phyloP scores from a whole-genome alignment of 35 echinoderm and acorn worm species.

The Heliocidaris tuberculata region DNA sequence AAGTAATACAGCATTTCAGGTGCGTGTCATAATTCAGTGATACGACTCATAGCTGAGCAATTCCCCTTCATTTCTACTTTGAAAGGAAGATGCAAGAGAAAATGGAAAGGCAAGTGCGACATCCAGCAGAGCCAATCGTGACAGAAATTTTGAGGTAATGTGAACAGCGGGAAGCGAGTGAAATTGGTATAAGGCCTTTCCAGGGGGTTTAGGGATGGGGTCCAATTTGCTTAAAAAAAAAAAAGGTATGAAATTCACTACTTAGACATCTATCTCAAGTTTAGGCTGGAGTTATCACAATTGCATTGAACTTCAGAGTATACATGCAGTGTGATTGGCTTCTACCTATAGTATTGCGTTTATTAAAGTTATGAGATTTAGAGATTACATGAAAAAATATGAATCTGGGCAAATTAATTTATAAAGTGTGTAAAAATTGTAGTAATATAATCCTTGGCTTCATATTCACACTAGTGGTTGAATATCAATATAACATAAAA shows the following conservation, averaged over 20 bases:
- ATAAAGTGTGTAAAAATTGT: no score
- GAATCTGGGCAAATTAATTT: no score
- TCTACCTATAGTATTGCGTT: no score
- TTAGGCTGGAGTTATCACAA: not conserved
- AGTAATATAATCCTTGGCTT: no score
- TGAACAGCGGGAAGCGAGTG: conserved; percentile 43
- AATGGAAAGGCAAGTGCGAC: conserved; percentile 18
- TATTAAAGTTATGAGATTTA: no score
- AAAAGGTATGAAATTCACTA: conserved; percentile 1
- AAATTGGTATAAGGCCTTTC: conserved; percentile 46
- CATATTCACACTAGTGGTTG: no score
- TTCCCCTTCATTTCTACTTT: not conserved
- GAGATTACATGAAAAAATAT: no score
- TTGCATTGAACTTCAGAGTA: no score
- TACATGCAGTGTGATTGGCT: no score
- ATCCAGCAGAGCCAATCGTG: conserved; percentile 24
- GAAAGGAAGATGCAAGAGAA: not conserved
- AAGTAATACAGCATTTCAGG: conserved; percentile 21
- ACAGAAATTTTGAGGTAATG: conserved; percentile 34
- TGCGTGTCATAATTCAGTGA: not conserved
- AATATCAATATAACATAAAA: no score
- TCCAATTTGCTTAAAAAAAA: not conserved
- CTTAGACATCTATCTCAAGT: not conserved
- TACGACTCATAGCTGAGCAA: not conserved
- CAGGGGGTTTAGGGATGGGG: conserved; percentile 29